phyloP scores from a whole-genome alignment of 2,797 vertebrate species.

The Pseudochirops cupreus region DNA sequence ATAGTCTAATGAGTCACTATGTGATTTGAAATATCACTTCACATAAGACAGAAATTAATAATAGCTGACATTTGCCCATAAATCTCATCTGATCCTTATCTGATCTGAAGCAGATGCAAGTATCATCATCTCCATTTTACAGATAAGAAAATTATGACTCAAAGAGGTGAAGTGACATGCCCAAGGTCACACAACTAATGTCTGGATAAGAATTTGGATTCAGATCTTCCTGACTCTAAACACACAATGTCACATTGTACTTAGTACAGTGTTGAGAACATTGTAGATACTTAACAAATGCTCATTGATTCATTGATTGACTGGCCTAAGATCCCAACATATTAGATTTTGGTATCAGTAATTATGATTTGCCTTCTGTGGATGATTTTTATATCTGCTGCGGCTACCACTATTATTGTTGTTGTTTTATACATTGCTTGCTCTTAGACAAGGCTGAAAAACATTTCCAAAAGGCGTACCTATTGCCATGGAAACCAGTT shows the following conservation, averaged over 20 bases:
- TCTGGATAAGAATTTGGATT: not conserved
- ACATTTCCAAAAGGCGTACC: not conserved
- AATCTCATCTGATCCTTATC: not conserved
- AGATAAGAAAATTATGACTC: not conserved
- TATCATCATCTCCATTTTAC: not conserved
- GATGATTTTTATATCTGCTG: not conserved
- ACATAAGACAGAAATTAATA: not conserved
- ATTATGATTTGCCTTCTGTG: not conserved
- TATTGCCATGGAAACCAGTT: not conserved
- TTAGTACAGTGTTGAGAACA: not conserved
- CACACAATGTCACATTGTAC: not conserved
- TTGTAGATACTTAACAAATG: not conserved
- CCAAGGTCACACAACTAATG: not conserved
- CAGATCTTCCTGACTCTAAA: not conserved
- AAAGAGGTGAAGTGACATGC: not conserved
- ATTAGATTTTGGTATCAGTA: not conserved
- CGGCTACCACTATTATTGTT: not conserved
- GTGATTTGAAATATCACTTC: not conserved
- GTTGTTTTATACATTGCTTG: not conserved
- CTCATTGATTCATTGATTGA: not conserved
- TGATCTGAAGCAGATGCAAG: not conserved
- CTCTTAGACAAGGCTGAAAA: not conserved
- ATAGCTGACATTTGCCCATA: not conserved
- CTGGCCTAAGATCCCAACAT: not conserved
- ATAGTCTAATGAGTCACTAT: not conserved